A percentile compares a stretch with the other conserved stretches of the same genome.
Conservation (phyloP, 2,113 vertebrate species). For the Mionectes macconnelli region DNA sequence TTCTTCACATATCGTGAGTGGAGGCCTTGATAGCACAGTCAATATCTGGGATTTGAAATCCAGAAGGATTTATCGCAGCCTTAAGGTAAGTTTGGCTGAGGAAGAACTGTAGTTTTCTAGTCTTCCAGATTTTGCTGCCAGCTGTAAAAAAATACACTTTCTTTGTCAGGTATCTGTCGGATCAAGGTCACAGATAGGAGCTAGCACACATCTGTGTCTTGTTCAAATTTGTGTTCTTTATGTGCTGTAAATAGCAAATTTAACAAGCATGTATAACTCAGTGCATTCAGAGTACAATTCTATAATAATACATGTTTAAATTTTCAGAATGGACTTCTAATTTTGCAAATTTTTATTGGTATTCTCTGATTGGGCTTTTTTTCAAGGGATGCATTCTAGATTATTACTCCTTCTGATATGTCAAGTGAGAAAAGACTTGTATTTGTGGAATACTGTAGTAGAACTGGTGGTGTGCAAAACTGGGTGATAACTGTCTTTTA, state of each 20-base stretch:
- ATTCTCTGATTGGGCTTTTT: not conserved
- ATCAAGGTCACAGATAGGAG: not conserved
- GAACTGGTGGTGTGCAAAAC: not conserved
- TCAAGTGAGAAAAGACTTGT: not conserved
- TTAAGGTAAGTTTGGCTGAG: slow-evolving; percentile 79
- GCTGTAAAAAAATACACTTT: not conserved
- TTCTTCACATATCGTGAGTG: slow-evolving; percentile 86
- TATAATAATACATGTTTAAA: not conserved
- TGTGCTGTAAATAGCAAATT: not conserved
- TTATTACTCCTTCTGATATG: not conserved
- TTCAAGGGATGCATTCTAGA: not conserved
- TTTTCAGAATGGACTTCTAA: not conserved
- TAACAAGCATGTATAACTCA: not conserved
- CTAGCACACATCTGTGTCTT: not conserved
- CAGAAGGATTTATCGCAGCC: slow-evolving; percentile 84
- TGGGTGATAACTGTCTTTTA: not conserved
- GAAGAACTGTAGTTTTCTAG: not conserved
- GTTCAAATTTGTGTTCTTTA: not conserved
- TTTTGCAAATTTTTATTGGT: not conserved
- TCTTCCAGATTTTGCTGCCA: not conserved
- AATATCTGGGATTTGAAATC: slow-evolving; percentile 97
- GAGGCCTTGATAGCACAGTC: slow-evolving; percentile 88
- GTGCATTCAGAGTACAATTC: not conserved
- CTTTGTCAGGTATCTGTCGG: not conserved
- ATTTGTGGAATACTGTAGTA: not conserved